These are phyloP conservation scores for Cotesia congregata DNA, from an alignment of 2,888 invertebrate species.

Conservation along the genomic window DNA sequence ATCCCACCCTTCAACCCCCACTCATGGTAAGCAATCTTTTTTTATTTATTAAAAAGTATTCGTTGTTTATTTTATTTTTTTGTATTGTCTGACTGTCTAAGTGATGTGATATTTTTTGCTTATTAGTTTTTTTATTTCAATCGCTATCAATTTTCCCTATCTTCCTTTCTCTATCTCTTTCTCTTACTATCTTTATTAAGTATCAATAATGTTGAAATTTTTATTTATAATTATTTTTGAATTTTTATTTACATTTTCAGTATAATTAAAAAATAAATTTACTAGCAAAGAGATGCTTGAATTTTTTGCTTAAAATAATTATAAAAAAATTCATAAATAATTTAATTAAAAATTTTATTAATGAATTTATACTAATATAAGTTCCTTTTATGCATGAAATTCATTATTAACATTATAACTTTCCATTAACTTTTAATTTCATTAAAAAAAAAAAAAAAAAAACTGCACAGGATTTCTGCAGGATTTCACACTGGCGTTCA, in stretches of 20 bases:
- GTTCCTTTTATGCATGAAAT: slow-evolving; percentile 60
- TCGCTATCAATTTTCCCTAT: slow-evolving; percentile 43
- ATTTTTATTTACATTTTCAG: slow-evolving; percentile 3
- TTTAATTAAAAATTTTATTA: not conserved
- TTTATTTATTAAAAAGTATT: slow-evolving; percentile 66
- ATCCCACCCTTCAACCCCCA: slow-evolving; percentile 69
- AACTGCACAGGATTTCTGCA: slow-evolving; percentile 42
- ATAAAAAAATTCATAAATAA: not conserved
- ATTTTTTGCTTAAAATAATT: not conserved
- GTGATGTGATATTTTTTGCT: slow-evolving; percentile 29
- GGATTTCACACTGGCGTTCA: slow-evolving; percentile 35
- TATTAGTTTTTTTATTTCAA: slow-evolving; percentile 37
- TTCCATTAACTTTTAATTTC: slow-evolving; percentile 51
- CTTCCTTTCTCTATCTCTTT: slow-evolving; percentile 26
- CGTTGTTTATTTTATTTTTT: slow-evolving; percentile 46
- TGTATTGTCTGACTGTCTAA: slow-evolving; percentile 37
- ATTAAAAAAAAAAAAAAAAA: not conserved
- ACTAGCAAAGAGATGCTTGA: too few relatives aligned
- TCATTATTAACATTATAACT: slow-evolving; percentile 64
- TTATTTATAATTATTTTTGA: not conserved
- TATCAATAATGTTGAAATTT: too few relatives aligned
- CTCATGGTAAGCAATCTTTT: slow-evolving; percentile 70
- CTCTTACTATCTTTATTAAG: not conserved
- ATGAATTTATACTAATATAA: slow-evolving; percentile 24
- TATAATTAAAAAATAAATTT: too few relatives aligned